These are phyloP conservation scores for Drosophila littoralis DNA, from an alignment of 1,140 invertebrate genomes.

Conservation along the genomic window DNA sequence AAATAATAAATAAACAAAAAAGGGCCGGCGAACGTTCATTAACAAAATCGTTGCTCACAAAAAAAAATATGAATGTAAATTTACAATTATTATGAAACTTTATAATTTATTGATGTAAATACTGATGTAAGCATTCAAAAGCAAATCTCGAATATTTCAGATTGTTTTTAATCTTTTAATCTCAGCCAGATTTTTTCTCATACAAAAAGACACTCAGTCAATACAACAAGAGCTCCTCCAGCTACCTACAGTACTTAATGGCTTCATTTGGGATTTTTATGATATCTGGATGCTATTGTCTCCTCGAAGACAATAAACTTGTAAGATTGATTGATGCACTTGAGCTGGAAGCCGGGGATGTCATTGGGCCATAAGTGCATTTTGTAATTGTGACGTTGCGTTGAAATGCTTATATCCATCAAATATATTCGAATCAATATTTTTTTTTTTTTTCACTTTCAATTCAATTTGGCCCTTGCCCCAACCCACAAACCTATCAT, in stretches of 20 bases:
- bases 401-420: constrained; percentile 43
- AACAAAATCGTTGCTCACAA: neutral
- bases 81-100: constrained; percentile 27
- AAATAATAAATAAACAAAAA: neutral
- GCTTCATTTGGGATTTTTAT: constrained; percentile 36
- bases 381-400: constrained; percentile 55
- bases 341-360: constrained; percentile 38
- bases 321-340: constrained; percentile 55
- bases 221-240: too few relatives aligned
- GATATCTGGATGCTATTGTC: constrained; percentile 28
- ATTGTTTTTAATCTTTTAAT: too few relatives aligned
- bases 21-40: constrained; percentile 24
- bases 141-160: neutral
- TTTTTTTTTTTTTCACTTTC: constrained; percentile 16
- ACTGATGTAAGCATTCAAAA: neutral
- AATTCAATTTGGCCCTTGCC: constrained; percentile 16
- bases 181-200: neutral
- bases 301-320: constrained; percentile 44
- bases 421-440: constrained; percentile 26
- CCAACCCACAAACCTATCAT: neutral
- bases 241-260: constrained; percentile 46
- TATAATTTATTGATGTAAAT: constrained; percentile 43
- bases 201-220: constrained; percentile 27
- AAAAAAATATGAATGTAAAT: constrained; percentile 2
- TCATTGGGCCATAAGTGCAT: constrained; percentile 53